These are phyloP conservation scores for Solenopsis fugax DNA, from an alignment of 1,140 invertebrate species.

Conservation along the genomic window DNA sequence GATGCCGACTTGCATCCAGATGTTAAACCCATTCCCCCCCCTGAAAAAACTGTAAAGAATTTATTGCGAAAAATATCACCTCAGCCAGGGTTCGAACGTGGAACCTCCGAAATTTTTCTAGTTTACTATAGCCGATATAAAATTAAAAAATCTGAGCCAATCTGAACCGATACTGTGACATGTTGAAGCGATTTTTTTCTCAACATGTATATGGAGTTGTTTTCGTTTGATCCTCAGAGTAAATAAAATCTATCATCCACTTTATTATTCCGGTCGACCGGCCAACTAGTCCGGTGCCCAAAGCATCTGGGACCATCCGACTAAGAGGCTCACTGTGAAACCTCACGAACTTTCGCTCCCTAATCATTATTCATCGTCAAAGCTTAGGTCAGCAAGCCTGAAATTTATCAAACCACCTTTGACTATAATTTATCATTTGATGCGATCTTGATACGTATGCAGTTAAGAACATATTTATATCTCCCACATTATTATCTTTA, in stretches of 20 bases:
- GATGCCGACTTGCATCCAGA: too few relatives aligned
- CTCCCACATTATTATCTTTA: not conserved
- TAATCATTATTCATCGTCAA: slow-evolving; percentile 56
- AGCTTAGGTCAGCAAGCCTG: slow-evolving; percentile 30
- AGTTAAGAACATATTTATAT: not conserved
- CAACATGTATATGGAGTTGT: not conserved
- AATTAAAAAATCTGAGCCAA: too few relatives aligned
- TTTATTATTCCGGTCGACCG: slow-evolving; percentile 2
- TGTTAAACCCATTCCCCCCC: too few relatives aligned
- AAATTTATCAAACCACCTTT: slow-evolving; percentile 45
- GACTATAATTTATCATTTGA: slow-evolving; percentile 46
- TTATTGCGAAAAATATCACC: too few relatives aligned
- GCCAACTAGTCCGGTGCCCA: not conserved
- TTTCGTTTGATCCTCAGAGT: not conserved
- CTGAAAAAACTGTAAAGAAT: too few relatives aligned
- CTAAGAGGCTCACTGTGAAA: slow-evolving; percentile 25
- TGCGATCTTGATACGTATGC: not conserved
- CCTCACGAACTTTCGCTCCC: slow-evolving; percentile 22
- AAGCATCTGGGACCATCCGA: slow-evolving; percentile 30
- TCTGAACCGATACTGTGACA: not conserved
- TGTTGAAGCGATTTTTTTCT: not conserved
- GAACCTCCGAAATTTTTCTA: not conserved
- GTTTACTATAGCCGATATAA: not conserved
- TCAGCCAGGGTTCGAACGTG: too few relatives aligned
- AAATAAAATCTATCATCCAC: slow-evolving; percentile 30